Conservation (phyloP, 2,113 vertebrate genomes). For the Suncus etruscus region DNA sequence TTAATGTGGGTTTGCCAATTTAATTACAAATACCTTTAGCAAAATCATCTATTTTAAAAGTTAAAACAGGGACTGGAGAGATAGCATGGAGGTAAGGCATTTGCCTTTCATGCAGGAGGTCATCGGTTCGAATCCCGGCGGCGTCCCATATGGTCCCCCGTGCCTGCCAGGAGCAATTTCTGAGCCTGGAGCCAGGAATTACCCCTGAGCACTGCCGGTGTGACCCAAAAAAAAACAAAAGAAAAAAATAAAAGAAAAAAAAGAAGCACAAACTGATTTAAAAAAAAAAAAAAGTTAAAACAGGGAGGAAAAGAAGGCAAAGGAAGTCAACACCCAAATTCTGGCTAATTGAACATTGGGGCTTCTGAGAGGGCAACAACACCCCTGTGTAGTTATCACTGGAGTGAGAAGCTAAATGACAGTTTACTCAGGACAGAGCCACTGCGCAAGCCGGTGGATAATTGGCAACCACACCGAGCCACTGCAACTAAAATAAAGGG, state of each 20-base stretch:
- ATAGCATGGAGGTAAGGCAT: too few species aligned
- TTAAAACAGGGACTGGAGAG: constrained; percentile 65
- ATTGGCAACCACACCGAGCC: background rate
- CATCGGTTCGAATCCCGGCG: too few species aligned
- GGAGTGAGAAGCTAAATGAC: constrained; percentile 67
- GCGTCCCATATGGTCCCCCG: too few species aligned
- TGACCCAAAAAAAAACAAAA: too few species aligned
- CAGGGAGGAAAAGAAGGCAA: constrained; percentile 62
- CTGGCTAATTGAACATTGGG: constrained; percentile 66
- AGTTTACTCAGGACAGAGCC: constrained; percentile 34
- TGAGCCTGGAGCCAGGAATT: too few species aligned
- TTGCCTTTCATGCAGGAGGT: too few species aligned
- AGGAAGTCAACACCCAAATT: constrained; percentile 65
- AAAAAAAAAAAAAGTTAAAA: constrained; percentile 63
- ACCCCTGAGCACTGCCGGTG: too few species aligned
- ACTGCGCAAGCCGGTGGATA: background rate
- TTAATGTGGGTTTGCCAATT: constrained; percentile 63
- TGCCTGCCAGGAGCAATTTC: too few species aligned
- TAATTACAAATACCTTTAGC: constrained; percentile 55
- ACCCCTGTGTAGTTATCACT: constrained; percentile 63
- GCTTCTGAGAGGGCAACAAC: constrained; percentile 73
- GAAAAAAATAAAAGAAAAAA: too few species aligned
- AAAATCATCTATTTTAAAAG: constrained; percentile 67
- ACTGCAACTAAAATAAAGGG: constrained; percentile 32
- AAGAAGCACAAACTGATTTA: too few species aligned